These are phyloP conservation scores for Pterocles gutturalis DNA, from an alignment of 2,113 vertebrate genomes.

Conservation along the genomic window DNA sequence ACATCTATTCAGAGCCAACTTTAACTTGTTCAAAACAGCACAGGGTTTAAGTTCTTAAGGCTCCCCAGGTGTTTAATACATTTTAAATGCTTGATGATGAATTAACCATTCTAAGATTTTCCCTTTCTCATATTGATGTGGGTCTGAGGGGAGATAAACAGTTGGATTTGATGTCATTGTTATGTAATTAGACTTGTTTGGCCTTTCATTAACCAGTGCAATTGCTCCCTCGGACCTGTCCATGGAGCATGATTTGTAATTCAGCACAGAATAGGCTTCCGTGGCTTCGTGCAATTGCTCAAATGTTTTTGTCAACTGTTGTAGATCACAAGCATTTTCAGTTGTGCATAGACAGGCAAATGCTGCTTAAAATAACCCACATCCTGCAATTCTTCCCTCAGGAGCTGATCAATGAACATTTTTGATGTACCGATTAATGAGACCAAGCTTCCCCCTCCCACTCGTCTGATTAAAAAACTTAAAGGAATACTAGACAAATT, in stretches of 20 bases:
- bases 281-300: not conserved
- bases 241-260: not conserved
- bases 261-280: not conserved
- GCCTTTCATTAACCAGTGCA: constrained; percentile 14
- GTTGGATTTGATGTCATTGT: not conserved
- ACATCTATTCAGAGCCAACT: not conserved
- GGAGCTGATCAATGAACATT: constrained; percentile 23
- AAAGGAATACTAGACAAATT: constrained; percentile 25
- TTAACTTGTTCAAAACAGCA: constrained; percentile 16
- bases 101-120: constrained; percentile 12
- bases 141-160: not conserved
- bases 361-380: constrained; percentile 22
- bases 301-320: constrained; percentile 56
- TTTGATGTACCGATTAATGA: constrained; percentile 14
- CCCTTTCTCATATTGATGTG: not conserved
- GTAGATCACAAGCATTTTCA: constrained; percentile 35
- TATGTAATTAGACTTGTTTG: not conserved
- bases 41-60: not conserved
- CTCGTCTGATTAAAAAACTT: constrained; percentile 28
- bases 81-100: not conserved
- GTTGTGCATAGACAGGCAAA: constrained; percentile 3
- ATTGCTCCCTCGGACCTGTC: not conserved
- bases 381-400: constrained; percentile 1
- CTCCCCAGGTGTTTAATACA: not conserved
- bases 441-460: constrained; percentile 15